A percentile compares a stretch with the other conserved stretches of the same genome.
Evolutionary conservation across 2,888 invertebrate species (phyloP).

Genomic region (Phania funesta): DNA sequence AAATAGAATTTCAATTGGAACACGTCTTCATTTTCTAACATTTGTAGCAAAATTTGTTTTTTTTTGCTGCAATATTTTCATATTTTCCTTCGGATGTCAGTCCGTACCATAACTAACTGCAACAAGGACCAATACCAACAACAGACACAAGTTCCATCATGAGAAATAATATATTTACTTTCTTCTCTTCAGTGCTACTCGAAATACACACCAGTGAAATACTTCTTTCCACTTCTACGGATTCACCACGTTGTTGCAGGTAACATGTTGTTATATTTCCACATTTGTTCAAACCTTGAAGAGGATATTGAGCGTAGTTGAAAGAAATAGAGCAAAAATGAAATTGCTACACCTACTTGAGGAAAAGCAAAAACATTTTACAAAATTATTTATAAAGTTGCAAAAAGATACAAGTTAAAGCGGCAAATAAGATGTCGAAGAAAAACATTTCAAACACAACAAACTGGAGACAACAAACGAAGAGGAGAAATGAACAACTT

Average conservation of each 20-base stretch:
- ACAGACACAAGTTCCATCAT: conserved; percentile 47
- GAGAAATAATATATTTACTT: conserved; percentile 20
- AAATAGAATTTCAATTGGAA: conserved; percentile 56
- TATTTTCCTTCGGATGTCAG: conserved; percentile 44
- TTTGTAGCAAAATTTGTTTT: neutral
- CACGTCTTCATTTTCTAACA: conserved; percentile 32
- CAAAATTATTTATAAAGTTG: conserved; percentile 10
- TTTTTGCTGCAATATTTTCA: conserved; percentile 28
- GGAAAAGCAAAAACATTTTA: conserved; percentile 10
- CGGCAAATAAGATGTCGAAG: conserved; percentile 14
- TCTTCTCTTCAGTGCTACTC: neutral
- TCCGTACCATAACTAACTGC: conserved; percentile 64
- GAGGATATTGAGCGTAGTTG: conserved; percentile 37
- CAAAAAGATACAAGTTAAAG: conserved; percentile 15
- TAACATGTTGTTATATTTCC: conserved; percentile 58
- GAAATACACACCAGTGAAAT: conserved; percentile 30
- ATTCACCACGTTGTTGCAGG: conserved; percentile 65
- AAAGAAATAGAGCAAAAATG: conserved; percentile 55
- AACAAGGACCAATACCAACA: conserved; percentile 13
- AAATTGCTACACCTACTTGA: conserved; percentile 62
- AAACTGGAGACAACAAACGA: conserved; percentile 40
- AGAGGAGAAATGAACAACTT: conserved; percentile 24
- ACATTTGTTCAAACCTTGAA: conserved; percentile 22
- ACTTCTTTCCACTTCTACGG: conserved; percentile 57
- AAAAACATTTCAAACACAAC: conserved; percentile 39